Conservation (phyloP, 2,797 vertebrate genomes). For the Anas bahamensis region DNA sequence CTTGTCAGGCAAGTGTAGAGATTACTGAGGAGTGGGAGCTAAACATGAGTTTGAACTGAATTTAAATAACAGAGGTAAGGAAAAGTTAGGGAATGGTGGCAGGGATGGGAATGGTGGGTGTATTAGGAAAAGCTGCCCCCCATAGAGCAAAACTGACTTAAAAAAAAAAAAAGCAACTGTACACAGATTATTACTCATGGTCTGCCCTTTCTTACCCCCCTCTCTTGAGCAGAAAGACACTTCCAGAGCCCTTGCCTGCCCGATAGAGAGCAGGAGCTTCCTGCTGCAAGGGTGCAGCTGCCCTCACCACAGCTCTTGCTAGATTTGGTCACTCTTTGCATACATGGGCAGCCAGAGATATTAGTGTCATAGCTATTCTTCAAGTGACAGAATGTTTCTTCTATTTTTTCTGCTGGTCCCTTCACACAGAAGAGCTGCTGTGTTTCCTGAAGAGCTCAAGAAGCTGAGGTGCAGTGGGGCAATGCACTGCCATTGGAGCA, state of each 20-base stretch:
- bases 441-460: background rate
- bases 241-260: no score
- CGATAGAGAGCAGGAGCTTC: background rate
- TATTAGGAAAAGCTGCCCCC: background rate
- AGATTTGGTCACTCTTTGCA: background rate
- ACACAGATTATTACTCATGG: background rate
- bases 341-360: background rate
- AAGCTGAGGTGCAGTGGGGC: background rate
- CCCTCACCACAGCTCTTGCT: background rate
- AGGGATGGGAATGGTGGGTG: background rate
- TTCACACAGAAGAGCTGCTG: background rate
- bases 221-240: background rate
- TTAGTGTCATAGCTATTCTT: background rate
- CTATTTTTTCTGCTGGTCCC: background rate
- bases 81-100: background rate
- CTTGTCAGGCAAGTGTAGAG: background rate
- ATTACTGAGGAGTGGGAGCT: background rate
- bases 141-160: background rate
- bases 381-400: background rate
- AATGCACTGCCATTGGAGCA: accelerated
- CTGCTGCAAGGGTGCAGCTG: background rate
- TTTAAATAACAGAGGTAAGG: background rate
- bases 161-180: background rate
- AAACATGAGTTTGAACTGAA: background rate
- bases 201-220: background rate